Conservation (phyloP, 2,797 vertebrate genomes). For the Zenarchopterus dispar region DNA sequence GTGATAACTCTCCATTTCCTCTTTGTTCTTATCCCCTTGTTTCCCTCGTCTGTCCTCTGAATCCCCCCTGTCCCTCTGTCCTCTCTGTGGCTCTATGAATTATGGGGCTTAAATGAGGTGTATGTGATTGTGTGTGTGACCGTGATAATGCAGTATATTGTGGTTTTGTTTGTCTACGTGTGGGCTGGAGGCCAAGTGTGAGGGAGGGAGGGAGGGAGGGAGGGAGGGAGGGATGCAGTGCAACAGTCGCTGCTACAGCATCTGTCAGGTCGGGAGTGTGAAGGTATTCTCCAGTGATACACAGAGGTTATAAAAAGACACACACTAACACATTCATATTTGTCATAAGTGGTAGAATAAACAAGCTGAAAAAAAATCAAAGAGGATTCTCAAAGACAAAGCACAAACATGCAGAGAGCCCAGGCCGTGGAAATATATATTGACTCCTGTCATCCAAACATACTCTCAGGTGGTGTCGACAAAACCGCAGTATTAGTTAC, state of each 20-base stretch:
- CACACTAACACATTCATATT: conserved; percentile 17
- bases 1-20: conserved; percentile 55
- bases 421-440: conserved; percentile 9
- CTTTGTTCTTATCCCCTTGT: conserved; percentile 18
- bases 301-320: conserved; percentile 55
- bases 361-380: background rate
- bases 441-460: background rate
- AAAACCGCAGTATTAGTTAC: background rate
- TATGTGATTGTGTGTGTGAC: conserved; percentile 24
- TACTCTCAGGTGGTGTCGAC: background rate
- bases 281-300: conserved; percentile 59
- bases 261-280: conserved; percentile 62
- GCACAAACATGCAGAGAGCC: background rate
- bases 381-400: too few species aligned
- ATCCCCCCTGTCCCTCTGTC: conserved; percentile 42
- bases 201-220: conserved; percentile 32
- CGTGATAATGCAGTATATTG: conserved; percentile 35
- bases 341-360: conserved; percentile 26
- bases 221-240: conserved; percentile 30
- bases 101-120: conserved; percentile 57
- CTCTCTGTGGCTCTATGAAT: conserved; percentile 51
- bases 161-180: conserved; percentile 57
- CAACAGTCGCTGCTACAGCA: conserved; percentile 61
- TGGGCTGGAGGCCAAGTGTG: conserved; percentile 60
- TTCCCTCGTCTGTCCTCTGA: conserved; percentile 16